Conservation (phyloP, 1,140 invertebrate genomes). For the Bombus picipes region DNA sequence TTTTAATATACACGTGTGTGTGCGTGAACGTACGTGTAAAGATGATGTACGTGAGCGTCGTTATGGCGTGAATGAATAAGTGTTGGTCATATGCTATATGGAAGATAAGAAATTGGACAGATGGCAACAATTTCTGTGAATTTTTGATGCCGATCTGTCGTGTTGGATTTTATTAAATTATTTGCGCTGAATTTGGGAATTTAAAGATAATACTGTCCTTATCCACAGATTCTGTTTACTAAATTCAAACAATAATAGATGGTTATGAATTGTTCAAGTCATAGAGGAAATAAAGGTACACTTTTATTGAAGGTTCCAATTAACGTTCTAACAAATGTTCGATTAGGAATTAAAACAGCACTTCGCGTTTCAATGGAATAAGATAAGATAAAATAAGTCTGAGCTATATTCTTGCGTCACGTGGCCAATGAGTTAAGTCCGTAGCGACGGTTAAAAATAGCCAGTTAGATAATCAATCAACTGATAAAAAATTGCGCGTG, state of each 20-base stretch:
- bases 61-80: not conserved
- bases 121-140: not conserved
- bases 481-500: constrained; percentile 12
- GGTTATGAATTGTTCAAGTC: too few relatives aligned
- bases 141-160: not conserved
- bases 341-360: not conserved
- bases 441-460: not conserved
- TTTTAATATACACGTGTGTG: not conserved
- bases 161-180: not conserved
- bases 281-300: too few relatives aligned
- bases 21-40: too few relatives aligned
- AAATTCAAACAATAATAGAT: too few relatives aligned
- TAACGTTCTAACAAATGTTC: not conserved
- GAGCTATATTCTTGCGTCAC: not conserved
- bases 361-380: not conserved
- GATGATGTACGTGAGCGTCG: not conserved
- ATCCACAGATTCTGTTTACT: too few relatives aligned
- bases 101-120: not conserved
- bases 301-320: too few relatives aligned
- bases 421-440: not conserved
- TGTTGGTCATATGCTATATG: not conserved
- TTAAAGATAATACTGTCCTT: too few relatives aligned
- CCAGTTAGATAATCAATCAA: constrained; percentile 1
- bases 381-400: not conserved
- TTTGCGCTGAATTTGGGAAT: not conserved